Conservation (phyloP, 2,113 vertebrate genomes). For the human (Homo sapiens) region DNA sequence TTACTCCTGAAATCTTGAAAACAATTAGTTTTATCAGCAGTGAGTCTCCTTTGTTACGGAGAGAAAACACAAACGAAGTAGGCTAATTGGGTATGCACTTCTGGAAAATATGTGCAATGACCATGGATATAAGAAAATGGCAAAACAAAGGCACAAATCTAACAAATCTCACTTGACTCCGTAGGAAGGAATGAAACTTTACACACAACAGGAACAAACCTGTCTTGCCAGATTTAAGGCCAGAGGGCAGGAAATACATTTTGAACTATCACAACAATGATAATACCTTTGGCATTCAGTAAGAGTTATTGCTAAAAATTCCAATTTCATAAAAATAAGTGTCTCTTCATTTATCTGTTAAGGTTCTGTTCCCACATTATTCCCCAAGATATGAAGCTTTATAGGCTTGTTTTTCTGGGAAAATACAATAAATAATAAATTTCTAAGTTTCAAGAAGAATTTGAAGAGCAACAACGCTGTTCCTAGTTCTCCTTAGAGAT, state of each 20-base stretch:
- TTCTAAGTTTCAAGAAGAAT: background rate
- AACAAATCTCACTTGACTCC: background rate
- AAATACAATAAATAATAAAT: background rate
- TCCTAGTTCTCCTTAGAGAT: slow-evolving; percentile 13
- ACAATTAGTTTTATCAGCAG: background rate
- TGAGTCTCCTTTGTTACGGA: background rate
- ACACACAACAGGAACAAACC: background rate
- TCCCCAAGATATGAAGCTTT: background rate
- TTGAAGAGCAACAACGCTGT: slow-evolving; percentile 15
- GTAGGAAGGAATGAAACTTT: background rate
- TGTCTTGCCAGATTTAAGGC: background rate
- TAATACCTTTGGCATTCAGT: background rate
- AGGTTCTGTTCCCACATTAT: slow-evolving; percentile 28
- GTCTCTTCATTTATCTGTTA: slow-evolving; percentile 18
- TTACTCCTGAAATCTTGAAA: slow-evolving; percentile 39
- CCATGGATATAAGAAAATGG: background rate
- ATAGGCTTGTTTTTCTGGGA: background rate
- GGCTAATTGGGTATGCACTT: background rate
- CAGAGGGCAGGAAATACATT: background rate
- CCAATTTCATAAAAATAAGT: slow-evolving; percentile 17
- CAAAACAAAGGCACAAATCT: background rate
- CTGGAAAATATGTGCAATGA: background rate
- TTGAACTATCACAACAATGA: background rate
- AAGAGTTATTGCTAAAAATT: slow-evolving; percentile 24
- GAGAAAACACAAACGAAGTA: background rate